Evolutionary conservation across 2,888 invertebrate species (phyloP), one percentile per base, ranked within the genome.

Genomic region (Dolichomitus sp.): DNA sequence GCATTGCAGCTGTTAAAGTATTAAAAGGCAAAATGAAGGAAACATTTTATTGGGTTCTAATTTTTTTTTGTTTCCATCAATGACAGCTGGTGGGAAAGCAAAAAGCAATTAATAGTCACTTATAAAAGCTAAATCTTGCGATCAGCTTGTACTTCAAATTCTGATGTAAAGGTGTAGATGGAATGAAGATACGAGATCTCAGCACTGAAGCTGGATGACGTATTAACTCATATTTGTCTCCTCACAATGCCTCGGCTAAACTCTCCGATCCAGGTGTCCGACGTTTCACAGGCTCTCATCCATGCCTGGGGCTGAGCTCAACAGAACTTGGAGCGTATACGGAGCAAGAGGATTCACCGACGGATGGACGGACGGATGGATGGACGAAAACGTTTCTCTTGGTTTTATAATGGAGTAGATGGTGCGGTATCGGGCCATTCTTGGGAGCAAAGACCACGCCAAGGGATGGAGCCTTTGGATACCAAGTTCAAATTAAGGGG

Each of bases 201-300:
- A 89, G 89, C 91, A 91, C 90, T 86, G 89, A 86, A 87, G 88
- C 88, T 84, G 89, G 89, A 92, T 93, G 92, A 92, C 90, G 91
- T 91, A 93, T 93, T 92, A 92, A 90, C 91, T 91, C 92, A 90
- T 92, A 92, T 93, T 93, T 92, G 92, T 93, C 92, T 92, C 89
- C 88, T 87, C 89, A 92, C 91, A 92, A 92, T 91, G 85, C 87
- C 85, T 42, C 89, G 86, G 87, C 88, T 89, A 88, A 91, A 90
- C 89, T 90, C 89, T 90, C 89, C 86, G 70, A 86, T 88, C 90
- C 91, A 92, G 91, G 90, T 92, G 91, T 90, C 89, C 89, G 89
- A 89, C 88, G 88, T 90, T 92, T 91, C 87, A 89, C 89, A 89
- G 89, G 88, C 89, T 90, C 90, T 88, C 87, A 89, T 89, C 87